A percentile compares a stretch with the other conserved stretches of the same genome.
These are phyloP conservation scores for Ranitomeya variabilis DNA, from an alignment of 2,113 vertebrate genomes.

Conservation along the genomic window DNA sequence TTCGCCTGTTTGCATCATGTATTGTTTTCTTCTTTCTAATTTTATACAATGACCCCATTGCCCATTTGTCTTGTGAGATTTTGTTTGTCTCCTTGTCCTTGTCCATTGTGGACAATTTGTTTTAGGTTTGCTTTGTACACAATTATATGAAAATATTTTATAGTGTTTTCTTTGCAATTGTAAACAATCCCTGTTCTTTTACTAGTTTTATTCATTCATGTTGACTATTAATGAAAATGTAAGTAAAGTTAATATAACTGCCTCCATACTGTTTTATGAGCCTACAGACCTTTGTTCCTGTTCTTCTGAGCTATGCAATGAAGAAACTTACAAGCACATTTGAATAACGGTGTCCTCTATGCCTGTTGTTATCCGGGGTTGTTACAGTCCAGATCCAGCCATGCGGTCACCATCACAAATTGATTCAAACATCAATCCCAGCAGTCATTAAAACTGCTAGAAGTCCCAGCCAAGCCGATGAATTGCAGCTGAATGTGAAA, in stretches of 20 bases:
- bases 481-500: slow-evolving; percentile 85
- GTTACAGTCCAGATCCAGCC: slow-evolving; percentile 86
- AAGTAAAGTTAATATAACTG: slow-evolving; percentile 70
- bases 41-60: neutral
- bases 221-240: slow-evolving; percentile 66
- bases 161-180: neutral
- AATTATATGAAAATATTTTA: neutral
- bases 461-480: slow-evolving; percentile 81
- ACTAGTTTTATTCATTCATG: neutral
- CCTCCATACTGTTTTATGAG: slow-evolving; percentile 71
- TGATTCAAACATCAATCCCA: slow-evolving; percentile 95
- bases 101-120: neutral
- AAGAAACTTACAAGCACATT: slow-evolving; percentile 68
- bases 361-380: slow-evolving; percentile 85
- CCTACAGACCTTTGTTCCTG: slow-evolving; percentile 72
- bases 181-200: neutral
- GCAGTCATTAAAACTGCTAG: slow-evolving; percentile 82
- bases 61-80: neutral
- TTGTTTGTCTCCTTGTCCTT: neutral
- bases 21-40: neutral
- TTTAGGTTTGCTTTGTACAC: neutral
- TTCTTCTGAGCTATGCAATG: slow-evolving; percentile 67
- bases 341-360: slow-evolving; percentile 77
- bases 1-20: neutral
- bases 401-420: slow-evolving; percentile 92